These are phyloP conservation scores for Helicoverpa zea DNA, from an alignment of 1,140 invertebrate species.

Conservation along the genomic window DNA sequence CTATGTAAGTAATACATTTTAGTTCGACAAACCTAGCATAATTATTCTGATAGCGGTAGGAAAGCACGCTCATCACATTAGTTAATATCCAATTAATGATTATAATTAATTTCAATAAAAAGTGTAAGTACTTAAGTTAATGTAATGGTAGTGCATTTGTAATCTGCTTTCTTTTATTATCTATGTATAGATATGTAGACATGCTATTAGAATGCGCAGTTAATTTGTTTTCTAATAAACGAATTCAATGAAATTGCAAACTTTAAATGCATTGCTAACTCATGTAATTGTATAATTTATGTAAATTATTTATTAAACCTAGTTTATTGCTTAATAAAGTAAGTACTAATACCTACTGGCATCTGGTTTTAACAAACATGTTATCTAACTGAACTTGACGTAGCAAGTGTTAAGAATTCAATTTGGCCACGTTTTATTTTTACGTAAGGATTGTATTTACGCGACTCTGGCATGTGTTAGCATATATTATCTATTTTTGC, in stretches of 20 bases:
- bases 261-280: constrained; percentile 14
- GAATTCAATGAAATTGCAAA: background rate
- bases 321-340: constrained; percentile 20
- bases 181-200: background rate
- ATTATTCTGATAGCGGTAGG: constrained; percentile 5
- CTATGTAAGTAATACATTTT: background rate
- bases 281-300: constrained; percentile 12
- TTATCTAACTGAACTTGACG: constrained; percentile 5
- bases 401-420: background rate
- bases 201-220: constrained; percentile 11
- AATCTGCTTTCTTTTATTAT: background rate
- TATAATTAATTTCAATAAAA: constrained; percentile 28
- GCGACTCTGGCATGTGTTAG: constrained; percentile 11
- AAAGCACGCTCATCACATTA: constrained; percentile 51
- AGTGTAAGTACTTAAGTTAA: background rate
- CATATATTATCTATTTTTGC: constrained; percentile 28
- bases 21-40: constrained; percentile 5
- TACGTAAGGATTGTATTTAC: constrained; percentile 11
- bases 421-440: constrained; percentile 2
- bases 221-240: background rate
- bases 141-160: constrained; percentile 20
- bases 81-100: constrained; percentile 6
- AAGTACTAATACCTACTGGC: background rate
- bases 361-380: background rate
- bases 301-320: constrained; percentile 11